These are phyloP conservation scores for Amphiprion ocellaris DNA, from an alignment of 2,113 vertebrate genomes.

Conservation along the genomic window DNA sequence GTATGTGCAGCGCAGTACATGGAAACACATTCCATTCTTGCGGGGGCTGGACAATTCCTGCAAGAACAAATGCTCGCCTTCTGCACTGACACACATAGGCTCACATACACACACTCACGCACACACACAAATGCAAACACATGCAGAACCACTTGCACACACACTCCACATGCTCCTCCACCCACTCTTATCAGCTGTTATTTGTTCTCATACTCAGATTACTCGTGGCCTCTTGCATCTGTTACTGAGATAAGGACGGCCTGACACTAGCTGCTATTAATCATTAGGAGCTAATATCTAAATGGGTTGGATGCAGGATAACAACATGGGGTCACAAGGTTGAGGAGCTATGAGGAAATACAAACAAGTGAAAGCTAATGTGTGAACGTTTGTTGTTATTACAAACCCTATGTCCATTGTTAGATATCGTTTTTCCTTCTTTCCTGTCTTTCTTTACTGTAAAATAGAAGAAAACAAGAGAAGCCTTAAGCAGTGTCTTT, in stretches of 20 bases:
- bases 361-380: not conserved
- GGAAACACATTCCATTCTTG: constrained; percentile 58
- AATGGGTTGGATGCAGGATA: not conserved
- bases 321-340: not conserved
- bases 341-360: not conserved
- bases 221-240: constrained; percentile 31
- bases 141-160: not conserved
- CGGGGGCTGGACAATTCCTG: constrained; percentile 23
- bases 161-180: constrained; percentile 28
- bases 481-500: not conserved
- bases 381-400: not conserved
- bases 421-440: not conserved
- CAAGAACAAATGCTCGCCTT: constrained; percentile 28
- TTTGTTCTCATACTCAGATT: constrained; percentile 50
- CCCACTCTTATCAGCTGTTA: constrained; percentile 65
- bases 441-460: not conserved
- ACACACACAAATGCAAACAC: constrained; percentile 13
- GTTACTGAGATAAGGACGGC: constrained; percentile 30
- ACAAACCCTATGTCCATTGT: not conserved
- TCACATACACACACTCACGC: constrained; percentile 11
- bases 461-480: not conserved
- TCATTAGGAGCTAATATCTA: constrained; percentile 1
- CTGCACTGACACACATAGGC: not conserved
- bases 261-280: constrained; percentile 32
- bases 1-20: constrained; percentile 14